These are phyloP conservation scores for Globicephala melas DNA, from an alignment of 2,113 vertebrate species.

Conservation along the genomic window DNA sequence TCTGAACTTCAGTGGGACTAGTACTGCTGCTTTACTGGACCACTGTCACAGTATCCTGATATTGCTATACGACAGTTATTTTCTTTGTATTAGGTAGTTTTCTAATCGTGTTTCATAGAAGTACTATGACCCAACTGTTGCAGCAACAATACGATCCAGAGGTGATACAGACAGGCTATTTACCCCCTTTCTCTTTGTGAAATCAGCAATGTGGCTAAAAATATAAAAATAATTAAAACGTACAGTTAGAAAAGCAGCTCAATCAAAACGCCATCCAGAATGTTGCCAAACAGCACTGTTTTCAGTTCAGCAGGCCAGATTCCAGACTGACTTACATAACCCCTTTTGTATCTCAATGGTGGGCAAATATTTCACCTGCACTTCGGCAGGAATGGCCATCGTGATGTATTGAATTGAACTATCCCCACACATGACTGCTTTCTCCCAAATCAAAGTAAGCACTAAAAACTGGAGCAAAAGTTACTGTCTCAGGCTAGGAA, in stretches of 20 bases:
- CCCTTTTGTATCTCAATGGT: background rate
- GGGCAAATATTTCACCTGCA: background rate
- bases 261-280: background rate
- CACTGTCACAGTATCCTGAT: background rate
- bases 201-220: background rate
- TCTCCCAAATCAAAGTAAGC: background rate
- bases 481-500: background rate
- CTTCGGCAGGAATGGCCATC: background rate
- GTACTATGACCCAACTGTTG: background rate
- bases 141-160: background rate
- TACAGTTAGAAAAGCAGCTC: background rate
- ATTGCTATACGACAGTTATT: background rate
- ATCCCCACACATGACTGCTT: background rate
- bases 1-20: background rate
- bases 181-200: background rate
- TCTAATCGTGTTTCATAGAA: background rate
- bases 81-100: background rate
- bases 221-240: constrained; percentile 33
- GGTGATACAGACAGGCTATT: background rate
- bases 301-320: background rate
- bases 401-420: background rate
- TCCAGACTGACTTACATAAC: background rate
- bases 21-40: background rate
- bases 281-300: background rate
- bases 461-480: background rate